Base-by-base conservation (phyloP, 2,888 invertebrate species). In the Agrotis exclamationis region DNA sequence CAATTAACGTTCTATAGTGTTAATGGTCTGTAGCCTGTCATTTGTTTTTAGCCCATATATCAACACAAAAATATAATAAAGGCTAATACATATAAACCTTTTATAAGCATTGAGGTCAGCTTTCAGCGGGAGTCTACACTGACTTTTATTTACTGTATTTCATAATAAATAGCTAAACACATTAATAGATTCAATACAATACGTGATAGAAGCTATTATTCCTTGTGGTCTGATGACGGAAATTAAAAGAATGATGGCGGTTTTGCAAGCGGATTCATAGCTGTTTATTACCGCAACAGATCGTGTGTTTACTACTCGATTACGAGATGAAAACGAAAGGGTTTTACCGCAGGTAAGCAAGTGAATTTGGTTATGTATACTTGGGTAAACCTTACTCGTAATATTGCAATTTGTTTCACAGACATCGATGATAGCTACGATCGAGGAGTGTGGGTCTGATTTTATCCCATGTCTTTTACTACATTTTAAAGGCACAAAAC, bases 171-270 rank as follows among this genome's bases (percentile, higher is more conserved):
- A 13, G 45, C 20, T 58, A 50, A 71, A 62, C 45, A 48, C 45
- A 74, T 60, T 56, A 20, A 74, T 66, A 66, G 44, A 20, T 50
- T 20, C 22, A 63, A 72, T 66, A 78, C 44, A 78, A 72, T 63
- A 63, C 65, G 65, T 64, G 60, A 62, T 69, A 47, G 44, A 64
- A 68, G 20, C 44, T 50, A 58, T 72, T 68, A 54, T 28, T 16
- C 18, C 22, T 69, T 74, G 83, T 33, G 83, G 83, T 76, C 65
- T 74, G 47, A 53, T 58, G 74, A 74, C 70, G 64, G 74, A 80
- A 76, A 71, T 69, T 53, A 64, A 68, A 74, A 71, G 66, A 74
- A 66, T 62, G 51, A 56, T 13, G 39, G 13, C 3, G 70, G 70
- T 81, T 63, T 76, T 44, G 78, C 48, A 83, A 75, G 47, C 16